Evolutionary conservation across 2,113 vertebrate genomes (phyloP).

Genomic region (Leucosticte australis): DNA sequence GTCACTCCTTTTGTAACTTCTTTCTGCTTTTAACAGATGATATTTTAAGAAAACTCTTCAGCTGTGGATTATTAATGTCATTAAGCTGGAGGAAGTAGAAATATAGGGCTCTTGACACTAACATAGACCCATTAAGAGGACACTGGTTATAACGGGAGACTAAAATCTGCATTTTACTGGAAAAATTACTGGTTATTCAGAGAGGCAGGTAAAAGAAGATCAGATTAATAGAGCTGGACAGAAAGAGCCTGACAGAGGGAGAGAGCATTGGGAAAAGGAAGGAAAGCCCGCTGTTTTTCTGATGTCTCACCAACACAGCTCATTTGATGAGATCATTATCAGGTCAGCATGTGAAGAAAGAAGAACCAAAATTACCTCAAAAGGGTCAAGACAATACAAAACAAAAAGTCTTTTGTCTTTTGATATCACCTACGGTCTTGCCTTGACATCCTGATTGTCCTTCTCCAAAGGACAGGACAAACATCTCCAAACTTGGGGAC

Average conservation of each 20-base stretch:
- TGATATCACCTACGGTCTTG: neutral
- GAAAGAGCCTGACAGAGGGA: neutral
- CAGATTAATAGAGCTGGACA: neutral
- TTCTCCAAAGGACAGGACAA: neutral
- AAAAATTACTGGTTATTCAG: neutral
- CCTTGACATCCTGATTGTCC: neutral
- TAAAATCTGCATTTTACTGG: neutral
- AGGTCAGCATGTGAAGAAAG: neutral
- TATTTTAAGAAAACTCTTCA: neutral
- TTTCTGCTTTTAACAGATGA: neutral
- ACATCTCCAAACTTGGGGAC: neutral
- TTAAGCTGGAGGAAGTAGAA: neutral
- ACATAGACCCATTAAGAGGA: neutral
- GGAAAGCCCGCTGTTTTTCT: neutral
- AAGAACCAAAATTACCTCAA: neutral
- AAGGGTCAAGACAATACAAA: neutral
- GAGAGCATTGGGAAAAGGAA: neutral
- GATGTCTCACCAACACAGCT: accelerated
- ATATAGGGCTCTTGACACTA: neutral
- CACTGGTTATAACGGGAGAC: neutral
- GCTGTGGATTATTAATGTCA: neutral
- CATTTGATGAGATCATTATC: neutral
- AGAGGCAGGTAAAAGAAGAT: neutral
- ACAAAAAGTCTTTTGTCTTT: neutral
- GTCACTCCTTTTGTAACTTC: neutral